phyloP scores from a whole-genome alignment of 2,797 vertebrate genomes.

The Aldrovandia affinis region DNA sequence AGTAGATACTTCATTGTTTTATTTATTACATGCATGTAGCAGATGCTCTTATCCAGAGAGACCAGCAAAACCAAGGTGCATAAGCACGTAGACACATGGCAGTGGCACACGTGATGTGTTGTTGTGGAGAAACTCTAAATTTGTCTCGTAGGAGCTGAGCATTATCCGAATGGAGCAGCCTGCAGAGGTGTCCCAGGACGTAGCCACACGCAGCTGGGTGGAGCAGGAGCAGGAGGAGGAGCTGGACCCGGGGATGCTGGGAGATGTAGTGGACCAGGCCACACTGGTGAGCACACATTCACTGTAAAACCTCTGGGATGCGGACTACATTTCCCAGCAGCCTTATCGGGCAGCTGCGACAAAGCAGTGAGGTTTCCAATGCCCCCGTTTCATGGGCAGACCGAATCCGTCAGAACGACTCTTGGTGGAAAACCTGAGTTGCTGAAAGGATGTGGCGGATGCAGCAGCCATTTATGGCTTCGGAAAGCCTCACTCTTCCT shows the following conservation, averaged over 20 bases:
- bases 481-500: background rate
- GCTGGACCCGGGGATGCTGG: conserved; percentile 54
- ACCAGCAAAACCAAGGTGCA: no score
- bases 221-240: conserved; percentile 67
- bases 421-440: no score
- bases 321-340: background rate
- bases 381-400: background rate
- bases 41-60: no score
- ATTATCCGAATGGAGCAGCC: conserved; percentile 64
- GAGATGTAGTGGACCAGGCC: conserved; percentile 57
- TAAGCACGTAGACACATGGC: background rate
- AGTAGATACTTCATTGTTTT: background rate
- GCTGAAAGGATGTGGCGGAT: background rate
- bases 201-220: conserved; percentile 58
- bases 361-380: background rate
- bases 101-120: background rate
- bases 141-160: conserved; percentile 69
- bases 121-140: background rate
- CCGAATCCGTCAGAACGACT: no score
- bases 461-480: background rate
- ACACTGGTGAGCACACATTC: conserved; percentile 51
- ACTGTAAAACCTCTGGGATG: background rate
- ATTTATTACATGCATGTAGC: background rate
- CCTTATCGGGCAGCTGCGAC: background rate
- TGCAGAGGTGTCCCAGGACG: conserved; percentile 56